Evolutionary conservation across 1,140 invertebrate genomes (phyloP).

Genomic region (Lucilia sericata): DNA sequence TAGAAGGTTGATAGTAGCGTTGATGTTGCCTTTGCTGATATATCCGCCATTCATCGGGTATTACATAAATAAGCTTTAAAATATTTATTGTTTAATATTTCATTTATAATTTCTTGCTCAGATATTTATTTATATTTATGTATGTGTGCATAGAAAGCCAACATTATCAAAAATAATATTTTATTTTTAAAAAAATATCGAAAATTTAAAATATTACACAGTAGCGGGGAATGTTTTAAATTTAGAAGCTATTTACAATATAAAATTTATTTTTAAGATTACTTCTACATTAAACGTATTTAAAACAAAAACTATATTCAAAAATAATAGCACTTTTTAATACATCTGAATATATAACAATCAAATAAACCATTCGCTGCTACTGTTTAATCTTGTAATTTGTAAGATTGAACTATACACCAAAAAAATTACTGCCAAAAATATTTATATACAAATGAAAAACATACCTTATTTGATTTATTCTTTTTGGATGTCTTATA

Average conservation of each 20-base stretch:
- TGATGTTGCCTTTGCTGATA: constrained; percentile 66
- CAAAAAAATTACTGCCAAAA: too few species aligned
- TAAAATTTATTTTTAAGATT: too few species aligned
- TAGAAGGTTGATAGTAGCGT: constrained; percentile 67
- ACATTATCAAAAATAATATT: neutral
- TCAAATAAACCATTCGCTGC: too few species aligned
- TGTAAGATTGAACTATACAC: too few species aligned
- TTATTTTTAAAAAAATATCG: neutral
- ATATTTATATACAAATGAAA: neutral
- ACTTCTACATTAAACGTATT: too few species aligned
- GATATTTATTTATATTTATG: too few species aligned
- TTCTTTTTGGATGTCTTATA: constrained; percentile 76
- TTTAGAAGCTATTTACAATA: too few species aligned
- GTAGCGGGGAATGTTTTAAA: neutral
- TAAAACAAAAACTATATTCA: too few species aligned
- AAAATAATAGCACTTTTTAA: too few species aligned
- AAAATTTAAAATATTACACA: neutral
- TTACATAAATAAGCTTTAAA: constrained; percentile 68
- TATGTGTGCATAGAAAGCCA: neutral
- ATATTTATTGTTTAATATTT: constrained; percentile 17
- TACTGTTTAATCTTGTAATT: too few species aligned
- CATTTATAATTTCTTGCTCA: neutral
- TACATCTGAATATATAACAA: too few species aligned
- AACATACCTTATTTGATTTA: constrained; percentile 72
- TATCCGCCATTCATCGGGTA: constrained; percentile 67